These are phyloP conservation scores for Mya arenaria DNA, from an alignment of 1,140 invertebrate genomes.

Conservation along the genomic window DNA sequence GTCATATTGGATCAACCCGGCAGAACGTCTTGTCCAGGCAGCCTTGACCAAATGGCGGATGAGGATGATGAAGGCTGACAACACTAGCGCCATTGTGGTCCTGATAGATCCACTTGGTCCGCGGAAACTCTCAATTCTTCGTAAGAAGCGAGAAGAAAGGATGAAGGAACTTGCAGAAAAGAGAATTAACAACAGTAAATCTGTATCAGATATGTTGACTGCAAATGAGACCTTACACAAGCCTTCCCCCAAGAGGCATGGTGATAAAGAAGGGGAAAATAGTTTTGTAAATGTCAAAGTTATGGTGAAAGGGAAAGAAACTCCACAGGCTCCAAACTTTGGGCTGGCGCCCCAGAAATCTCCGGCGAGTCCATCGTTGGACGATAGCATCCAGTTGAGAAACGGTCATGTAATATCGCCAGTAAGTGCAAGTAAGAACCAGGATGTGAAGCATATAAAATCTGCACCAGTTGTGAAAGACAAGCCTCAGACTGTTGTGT, in stretches of 20 bases:
- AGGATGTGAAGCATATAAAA: conserved; percentile 6
- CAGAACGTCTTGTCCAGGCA: conserved; percentile 93
- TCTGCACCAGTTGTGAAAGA: background rate
- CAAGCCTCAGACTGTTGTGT: background rate
- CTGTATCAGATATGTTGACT: conserved; percentile 5
- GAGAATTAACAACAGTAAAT: conserved; percentile 1
- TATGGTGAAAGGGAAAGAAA: no score
- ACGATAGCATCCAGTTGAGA: conserved; percentile 38
- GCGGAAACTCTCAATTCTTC: conserved; percentile 72
- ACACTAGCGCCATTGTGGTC: conserved; percentile 96
- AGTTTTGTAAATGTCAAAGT: no score
- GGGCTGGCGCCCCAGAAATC: background rate
- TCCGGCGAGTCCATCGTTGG: background rate
- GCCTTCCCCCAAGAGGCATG: background rate
- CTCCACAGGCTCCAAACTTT: no score
- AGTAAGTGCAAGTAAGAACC: background rate
- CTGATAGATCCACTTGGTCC: conserved; percentile 94
- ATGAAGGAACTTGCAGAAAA: conserved; percentile 38
- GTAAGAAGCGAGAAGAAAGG: conserved; percentile 69
- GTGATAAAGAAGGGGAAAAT: no score
- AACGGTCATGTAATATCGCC: conserved; percentile 23
- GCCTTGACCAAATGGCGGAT: conserved; percentile 86
- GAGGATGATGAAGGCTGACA: conserved; percentile 95
- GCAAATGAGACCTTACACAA: conserved; percentile 39
- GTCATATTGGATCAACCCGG: conserved; percentile 87